Evolutionary conservation across 2,113 vertebrate genomes (phyloP).

Genomic region (Mobula birostris): DNA sequence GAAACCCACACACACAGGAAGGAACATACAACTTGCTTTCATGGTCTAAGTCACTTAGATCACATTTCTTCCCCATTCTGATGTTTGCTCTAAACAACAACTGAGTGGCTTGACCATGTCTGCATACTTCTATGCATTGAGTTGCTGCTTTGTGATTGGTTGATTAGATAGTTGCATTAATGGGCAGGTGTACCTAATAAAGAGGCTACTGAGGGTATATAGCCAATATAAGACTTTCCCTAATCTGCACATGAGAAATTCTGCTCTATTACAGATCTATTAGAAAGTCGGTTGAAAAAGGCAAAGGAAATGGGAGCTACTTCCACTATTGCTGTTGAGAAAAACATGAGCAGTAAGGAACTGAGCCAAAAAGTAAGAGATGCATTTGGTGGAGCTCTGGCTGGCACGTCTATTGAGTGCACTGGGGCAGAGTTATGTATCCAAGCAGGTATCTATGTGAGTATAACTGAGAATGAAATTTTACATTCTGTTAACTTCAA

Average conservation of each 20-base stretch:
- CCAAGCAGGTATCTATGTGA: constrained; percentile 83
- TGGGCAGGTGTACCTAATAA: too few relatives aligned
- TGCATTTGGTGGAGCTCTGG: constrained; percentile 65
- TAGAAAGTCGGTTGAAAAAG: constrained; percentile 63
- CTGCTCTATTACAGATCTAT: constrained; percentile 63
- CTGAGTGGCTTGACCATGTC: too few relatives aligned
- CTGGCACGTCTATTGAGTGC: constrained; percentile 80
- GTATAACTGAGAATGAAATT: constrained; percentile 43
- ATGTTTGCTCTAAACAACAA: too few relatives aligned
- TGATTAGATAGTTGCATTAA: too few relatives aligned
- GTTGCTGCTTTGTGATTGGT: too few relatives aligned
- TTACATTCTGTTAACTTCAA: neutral
- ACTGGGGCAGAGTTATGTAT: constrained; percentile 72
- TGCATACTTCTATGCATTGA: too few relatives aligned
- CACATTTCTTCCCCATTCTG: too few relatives aligned
- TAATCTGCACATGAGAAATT: too few relatives aligned
- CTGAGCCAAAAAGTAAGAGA: constrained; percentile 64
- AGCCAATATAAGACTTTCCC: neutral
- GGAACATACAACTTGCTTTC: too few relatives aligned
- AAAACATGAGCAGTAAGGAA: constrained; percentile 51
- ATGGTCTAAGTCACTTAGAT: too few relatives aligned
- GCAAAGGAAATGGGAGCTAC: constrained; percentile 84
- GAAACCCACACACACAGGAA: too few relatives aligned
- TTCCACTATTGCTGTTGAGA: constrained; percentile 61
- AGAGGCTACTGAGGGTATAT: too few relatives aligned